Evolutionary conservation across 2,797 vertebrate species (phyloP), one percentile per base, ranked within the genome.

Genomic region (Mus minutoides): DNA sequence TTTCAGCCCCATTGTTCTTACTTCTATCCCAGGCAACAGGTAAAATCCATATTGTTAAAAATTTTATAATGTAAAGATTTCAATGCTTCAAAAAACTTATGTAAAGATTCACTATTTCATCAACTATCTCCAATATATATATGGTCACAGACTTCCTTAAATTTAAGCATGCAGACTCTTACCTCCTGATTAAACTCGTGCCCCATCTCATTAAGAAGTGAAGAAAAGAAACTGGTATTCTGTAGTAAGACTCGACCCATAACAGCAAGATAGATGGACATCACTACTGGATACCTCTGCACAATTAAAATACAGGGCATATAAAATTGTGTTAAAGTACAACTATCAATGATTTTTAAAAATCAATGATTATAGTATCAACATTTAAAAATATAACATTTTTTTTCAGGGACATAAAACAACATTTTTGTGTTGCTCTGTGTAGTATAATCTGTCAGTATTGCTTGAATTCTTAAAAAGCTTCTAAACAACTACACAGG

Each of bases 201-300:
- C 82, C 99, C 99, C 99, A 99, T 99, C 97, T 99, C 99, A 96
- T 98, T 99, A 97, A 99, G 98, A 97, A 99, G 98, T 40, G 99
- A 98, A 26, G 99, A 99, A 98, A 99, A 99, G 98, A 99, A 99
- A 88, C 98, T 99, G 95, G 99, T 98, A 98, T 99, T 99, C 98
- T 99, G 99, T 71, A 99, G 98, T 4, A 99, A 98, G 87, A 99
- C 98, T 76, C 99, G 99, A 92, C 99, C 99, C 91, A 99, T 99
- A 80, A 99, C 99, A 60, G 99, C 99, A 0, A 99, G 98, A 96
- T 99, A 99, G 19, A 99, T 99, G 86, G 99, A 99, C 99, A 99
- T 99, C 94, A 99, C 99, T 91, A 99, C 99, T 0, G 99, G 99
- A 95, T 99, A 99, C 92, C 99, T 99, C 99, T 99, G 98, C 43